Percentiles rank a stretch among this genome's conserved stretches.
phyloP scores from a whole-genome alignment of 1,140 invertebrate genomes.

The Meloidogyne chitwoodi region DNA sequence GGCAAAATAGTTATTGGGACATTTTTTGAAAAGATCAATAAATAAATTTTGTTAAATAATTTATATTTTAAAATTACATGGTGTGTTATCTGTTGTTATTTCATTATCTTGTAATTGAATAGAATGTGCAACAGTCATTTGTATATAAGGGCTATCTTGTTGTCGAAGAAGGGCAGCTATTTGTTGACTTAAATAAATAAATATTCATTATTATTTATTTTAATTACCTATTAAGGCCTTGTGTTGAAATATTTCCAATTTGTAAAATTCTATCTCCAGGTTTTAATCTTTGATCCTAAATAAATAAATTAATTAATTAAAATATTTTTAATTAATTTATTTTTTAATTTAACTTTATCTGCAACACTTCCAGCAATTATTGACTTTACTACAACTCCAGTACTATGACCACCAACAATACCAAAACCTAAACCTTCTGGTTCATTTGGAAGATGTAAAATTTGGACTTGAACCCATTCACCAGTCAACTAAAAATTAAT shows the following conservation, averaged over 20 bases:
- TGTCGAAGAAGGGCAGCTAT: constrained; percentile 79
- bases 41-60: not conserved
- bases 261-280: constrained; percentile 89
- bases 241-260: constrained; percentile 83
- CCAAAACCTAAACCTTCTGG: constrained; percentile 72
- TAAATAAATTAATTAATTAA: constrained; percentile 28
- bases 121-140: constrained; percentile 78
- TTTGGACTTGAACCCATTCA: constrained; percentile 57
- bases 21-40: not conserved
- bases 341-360: constrained; percentile 70
- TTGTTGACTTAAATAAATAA: constrained; percentile 68
- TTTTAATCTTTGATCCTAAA: constrained; percentile 76
- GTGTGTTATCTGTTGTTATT: constrained; percentile 37
- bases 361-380: constrained; percentile 84
- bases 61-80: constrained; percentile 23
- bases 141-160: constrained; percentile 16
- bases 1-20: not conserved
- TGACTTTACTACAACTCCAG: constrained; percentile 93
- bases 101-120: constrained; percentile 33
- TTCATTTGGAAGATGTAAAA: constrained; percentile 54
- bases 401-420: constrained; percentile 85
- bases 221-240: constrained; percentile 72
- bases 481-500: constrained; percentile 49
- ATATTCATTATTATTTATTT: not conserved
- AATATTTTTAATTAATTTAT: not conserved